phyloP scores from a whole-genome alignment of 2,113 vertebrate genomes.

The Brachypteracias leptosomus region DNA sequence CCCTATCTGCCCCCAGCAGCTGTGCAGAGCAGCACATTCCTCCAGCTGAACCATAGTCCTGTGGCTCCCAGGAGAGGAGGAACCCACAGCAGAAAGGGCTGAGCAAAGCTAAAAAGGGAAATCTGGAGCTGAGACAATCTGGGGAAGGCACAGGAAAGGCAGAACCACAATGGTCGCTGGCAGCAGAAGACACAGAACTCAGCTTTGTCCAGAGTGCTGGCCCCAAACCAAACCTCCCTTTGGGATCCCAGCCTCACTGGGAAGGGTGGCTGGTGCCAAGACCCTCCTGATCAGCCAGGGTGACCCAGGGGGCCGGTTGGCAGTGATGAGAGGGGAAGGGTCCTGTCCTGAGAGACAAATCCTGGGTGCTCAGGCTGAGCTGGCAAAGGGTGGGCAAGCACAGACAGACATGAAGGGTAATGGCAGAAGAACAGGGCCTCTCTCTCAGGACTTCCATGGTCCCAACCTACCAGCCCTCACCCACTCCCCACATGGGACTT shows the following conservation, averaged over 20 bases:
- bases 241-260: background rate
- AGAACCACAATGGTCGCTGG: accelerated
- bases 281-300: background rate
- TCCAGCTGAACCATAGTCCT: background rate
- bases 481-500: accelerated
- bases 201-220: background rate
- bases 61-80: conserved; percentile 22
- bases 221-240: background rate
- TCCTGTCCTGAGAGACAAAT: background rate
- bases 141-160: background rate
- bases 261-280: background rate
- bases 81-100: conserved; percentile 60
- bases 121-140: conserved; percentile 32
- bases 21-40: conserved; percentile 69
- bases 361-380: background rate
- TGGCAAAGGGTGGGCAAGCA: background rate
- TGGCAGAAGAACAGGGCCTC: background rate
- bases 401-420: accelerated
- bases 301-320: background rate
- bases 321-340: background rate
- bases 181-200: background rate
- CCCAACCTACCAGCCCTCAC: background rate
- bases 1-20: conserved; percentile 43
- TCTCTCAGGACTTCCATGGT: background rate
- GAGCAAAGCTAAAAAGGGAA: conserved; percentile 45